Evolutionary conservation across 1,140 invertebrate species (phyloP).

Genomic region (Tenebrio molitor): DNA sequence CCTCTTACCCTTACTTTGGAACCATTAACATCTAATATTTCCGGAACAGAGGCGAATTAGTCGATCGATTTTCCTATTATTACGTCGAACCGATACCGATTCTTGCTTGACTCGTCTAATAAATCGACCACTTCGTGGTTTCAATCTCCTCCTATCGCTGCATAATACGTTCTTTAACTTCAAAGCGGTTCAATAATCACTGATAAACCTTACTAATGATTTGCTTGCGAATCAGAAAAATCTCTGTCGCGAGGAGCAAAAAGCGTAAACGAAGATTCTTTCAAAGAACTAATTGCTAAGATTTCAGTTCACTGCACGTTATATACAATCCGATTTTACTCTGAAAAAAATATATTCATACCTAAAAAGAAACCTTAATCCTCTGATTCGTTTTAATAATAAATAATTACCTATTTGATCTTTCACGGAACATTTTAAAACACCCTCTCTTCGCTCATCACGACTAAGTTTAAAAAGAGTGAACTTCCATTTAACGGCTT

Average conservation of each 20-base stretch:
- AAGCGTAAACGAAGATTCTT: conserved; percentile 59
- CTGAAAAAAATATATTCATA: conserved; percentile 60
- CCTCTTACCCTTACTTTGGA: conserved; percentile 62
- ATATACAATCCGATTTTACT: conserved; percentile 63
- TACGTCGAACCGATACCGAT: conserved; percentile 37
- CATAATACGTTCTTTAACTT: conserved; percentile 58
- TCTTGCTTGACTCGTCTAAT: conserved; percentile 28
- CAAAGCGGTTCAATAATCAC: conserved; percentile 64
- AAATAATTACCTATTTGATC: conserved; percentile 56
- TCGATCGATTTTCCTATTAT: conserved; percentile 57
- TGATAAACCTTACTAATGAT: conserved; percentile 65
- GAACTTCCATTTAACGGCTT: conserved; percentile 35
- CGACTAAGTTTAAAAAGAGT: conserved; percentile 27
- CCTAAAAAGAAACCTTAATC: conserved; percentile 60
- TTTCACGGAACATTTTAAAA: conserved; percentile 48
- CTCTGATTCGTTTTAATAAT: conserved; percentile 59
- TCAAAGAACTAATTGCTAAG: conserved; percentile 65
- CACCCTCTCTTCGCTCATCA: conserved; percentile 38
- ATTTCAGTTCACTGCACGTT: conserved; percentile 64
- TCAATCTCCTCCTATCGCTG: conserved; percentile 27
- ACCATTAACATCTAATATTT: conserved; percentile 62
- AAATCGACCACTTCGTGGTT: conserved; percentile 38
- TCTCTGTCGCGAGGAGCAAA: conserved; percentile 54
- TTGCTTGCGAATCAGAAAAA: conserved; percentile 60
- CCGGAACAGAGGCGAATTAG: conserved; percentile 54